A percentile compares a stretch with the other conserved stretches of the same genome.
Evolutionary conservation across 2,888 invertebrate species (phyloP).

Genomic region (Drosophila lutescens): DNA sequence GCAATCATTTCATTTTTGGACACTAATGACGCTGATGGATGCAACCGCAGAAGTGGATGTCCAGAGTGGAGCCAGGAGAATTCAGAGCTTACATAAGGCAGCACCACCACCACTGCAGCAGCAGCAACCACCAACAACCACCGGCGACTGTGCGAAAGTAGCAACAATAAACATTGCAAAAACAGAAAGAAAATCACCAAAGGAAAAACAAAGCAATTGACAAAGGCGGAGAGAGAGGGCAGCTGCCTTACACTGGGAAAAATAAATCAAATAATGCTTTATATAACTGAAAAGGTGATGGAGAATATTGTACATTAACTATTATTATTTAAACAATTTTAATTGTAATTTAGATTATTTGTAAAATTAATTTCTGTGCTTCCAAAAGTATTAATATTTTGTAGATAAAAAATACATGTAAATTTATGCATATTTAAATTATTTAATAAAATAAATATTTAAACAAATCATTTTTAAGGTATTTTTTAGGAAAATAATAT

Average conservation of each 20-base stretch:
- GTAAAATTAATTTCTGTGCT: too few relatives aligned
- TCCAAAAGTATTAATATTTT: too few relatives aligned
- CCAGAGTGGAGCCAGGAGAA: constrained; percentile 61
- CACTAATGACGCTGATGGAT: constrained; percentile 70
- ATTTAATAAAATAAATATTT: too few relatives aligned
- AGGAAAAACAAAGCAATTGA: constrained; percentile 42
- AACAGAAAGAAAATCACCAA: constrained; percentile 41
- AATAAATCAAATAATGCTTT: background rate
- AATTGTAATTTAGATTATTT: too few relatives aligned
- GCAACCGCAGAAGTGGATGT: constrained; percentile 65
- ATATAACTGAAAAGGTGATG: too few relatives aligned
- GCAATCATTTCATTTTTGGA: constrained; percentile 74
- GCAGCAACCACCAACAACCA: constrained; percentile 25
- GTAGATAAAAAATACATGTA: too few relatives aligned
- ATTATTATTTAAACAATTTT: too few relatives aligned
- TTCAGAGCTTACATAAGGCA: constrained; percentile 64
- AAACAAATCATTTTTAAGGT: background rate
- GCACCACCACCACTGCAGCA: constrained; percentile 12
- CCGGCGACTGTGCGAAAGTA: constrained; percentile 62
- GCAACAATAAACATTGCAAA: constrained; percentile 74
- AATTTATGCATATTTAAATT: too few relatives aligned
- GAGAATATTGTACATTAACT: background rate
- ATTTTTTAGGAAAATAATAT: background rate
- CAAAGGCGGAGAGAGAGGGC: constrained; percentile 32
- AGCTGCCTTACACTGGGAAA: constrained; percentile 17